phyloP scores from a whole-genome alignment of 2,113 vertebrate species.

The Nematolebias whitei region DNA sequence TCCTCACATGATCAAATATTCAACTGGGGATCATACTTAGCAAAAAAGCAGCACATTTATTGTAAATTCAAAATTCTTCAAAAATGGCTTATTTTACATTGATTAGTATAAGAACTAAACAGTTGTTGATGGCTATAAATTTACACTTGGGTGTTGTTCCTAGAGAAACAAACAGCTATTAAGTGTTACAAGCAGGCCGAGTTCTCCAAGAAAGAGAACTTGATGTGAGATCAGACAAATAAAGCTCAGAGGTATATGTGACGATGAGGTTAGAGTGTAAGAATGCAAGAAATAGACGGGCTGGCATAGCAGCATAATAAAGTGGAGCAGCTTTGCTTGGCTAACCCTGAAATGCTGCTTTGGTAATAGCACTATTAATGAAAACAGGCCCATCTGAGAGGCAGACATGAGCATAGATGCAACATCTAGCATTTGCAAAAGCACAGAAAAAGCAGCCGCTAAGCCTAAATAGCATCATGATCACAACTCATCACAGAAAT shows the following conservation, averaged over 20 bases:
- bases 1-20: conserved; percentile 45
- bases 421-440: conserved; percentile 69
- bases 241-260: conserved; percentile 73
- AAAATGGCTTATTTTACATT: conserved; percentile 9
- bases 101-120: conserved; percentile 16
- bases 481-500: conserved; percentile 14
- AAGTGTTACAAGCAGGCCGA: conserved; percentile 28
- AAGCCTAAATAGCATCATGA: conserved; percentile 17
- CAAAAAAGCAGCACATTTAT: conserved; percentile 38
- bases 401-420: conserved; percentile 65
- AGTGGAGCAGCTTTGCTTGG: conserved; percentile 84
- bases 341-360: conserved; percentile 95
- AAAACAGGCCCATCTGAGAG: conserved; percentile 75
- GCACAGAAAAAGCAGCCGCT: conserved; percentile 24
- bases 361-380: conserved; percentile 93
- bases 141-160: conserved; percentile 44
- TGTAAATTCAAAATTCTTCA: conserved; percentile 23
- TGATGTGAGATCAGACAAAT: conserved; percentile 53
- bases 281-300: conserved; percentile 7
- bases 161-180: conserved; percentile 44
- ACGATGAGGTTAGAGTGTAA: conserved; percentile 60
- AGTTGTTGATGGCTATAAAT: conserved; percentile 37
- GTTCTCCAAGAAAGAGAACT: conserved; percentile 26
- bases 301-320: conserved; percentile 62
- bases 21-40: conserved; percentile 22